Conservation (phyloP, 92 coral and sea anemone species). For the Actinernus sp. region DNA sequence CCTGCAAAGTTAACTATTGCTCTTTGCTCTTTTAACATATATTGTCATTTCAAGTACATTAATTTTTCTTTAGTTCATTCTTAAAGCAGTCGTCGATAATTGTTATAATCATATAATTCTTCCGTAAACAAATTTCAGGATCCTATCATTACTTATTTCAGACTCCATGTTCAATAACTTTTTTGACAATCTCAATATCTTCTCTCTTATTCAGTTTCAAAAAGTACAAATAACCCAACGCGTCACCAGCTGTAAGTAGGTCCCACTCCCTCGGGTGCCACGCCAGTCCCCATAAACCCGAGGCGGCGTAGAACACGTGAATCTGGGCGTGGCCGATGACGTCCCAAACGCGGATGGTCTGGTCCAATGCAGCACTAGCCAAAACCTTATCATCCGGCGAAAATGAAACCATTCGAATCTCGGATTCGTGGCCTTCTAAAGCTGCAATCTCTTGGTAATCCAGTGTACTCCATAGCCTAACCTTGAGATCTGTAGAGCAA, state of each 20-base stretch:
- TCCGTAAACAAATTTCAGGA: too few relatives aligned
- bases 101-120: too few relatives aligned
- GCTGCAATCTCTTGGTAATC: conserved; percentile 25
- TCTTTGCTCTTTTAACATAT: too few relatives aligned
- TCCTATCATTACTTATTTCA: too few relatives aligned
- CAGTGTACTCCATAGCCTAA: conserved; percentile 48
- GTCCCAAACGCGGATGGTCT: conserved; percentile 69
- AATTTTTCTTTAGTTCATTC: too few relatives aligned
- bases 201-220: conserved; percentile 25
- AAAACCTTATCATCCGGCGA: conserved; percentile 54
- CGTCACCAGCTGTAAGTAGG: conserved; percentile 62
- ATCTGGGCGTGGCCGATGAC: conserved; percentile 42
- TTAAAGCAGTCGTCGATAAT: too few relatives aligned
- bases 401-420: conserved; percentile 66
- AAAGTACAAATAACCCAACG: conserved; percentile 66
- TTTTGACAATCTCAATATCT: neutral
- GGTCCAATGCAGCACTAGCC: conserved; percentile 75
- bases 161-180: too few relatives aligned
- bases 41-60: too few relatives aligned
- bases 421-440: conserved; percentile 58
- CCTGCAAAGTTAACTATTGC: too few relatives aligned
- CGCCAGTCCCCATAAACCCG: conserved; percentile 66
- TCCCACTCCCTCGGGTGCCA: conserved; percentile 52
- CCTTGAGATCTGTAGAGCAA: conserved; percentile 57
- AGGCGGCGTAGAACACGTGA: conserved; percentile 64